Evolutionary conservation across 1,140 invertebrate species (phyloP), one percentile per base, ranked within the genome.

Genomic region (Paraescarpia echinospica): DNA sequence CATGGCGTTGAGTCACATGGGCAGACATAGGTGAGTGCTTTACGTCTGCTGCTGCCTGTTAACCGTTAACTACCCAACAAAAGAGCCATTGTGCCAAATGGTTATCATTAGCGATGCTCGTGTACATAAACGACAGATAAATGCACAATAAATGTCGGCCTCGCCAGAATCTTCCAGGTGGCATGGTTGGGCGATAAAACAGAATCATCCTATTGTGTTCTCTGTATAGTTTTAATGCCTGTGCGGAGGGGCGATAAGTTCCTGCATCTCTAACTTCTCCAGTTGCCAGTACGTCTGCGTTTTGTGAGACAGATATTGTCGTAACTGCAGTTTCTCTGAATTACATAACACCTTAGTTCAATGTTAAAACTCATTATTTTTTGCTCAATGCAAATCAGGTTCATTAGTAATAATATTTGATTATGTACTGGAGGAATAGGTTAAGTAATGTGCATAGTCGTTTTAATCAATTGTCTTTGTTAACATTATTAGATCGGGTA

Each of bases 41-140:
- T 77, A 77, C 59, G 59, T 77, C 59, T 77, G 59, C 59, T 18
- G 22, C 59, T 77, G 59, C 59, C 59, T 77, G 59, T 77, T 77
- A 77, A 77, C 59, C 59, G 59, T 77, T 77, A 77, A 77, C 59
- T 77, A 77, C 59, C 59, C 59, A 77, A 77, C 59, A 77, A 77
- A 77, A 77, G 59, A 77, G 59, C 27, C 59, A 31, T 77, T 77
- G 59, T 77, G 14, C 18, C 59, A 77, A 77, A 77, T 77, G 59
- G 59, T 77, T 77, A 18, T 77, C 59, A 77, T 77, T 77, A 77
- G 59, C 59, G 59, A 77, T 77, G 59, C 59, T 77, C 4, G 59
- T 77, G 59, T 77, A 77, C 59, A 77, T 77, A 77, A 77, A 77
- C 27, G 59, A 31, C 59, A 77, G 59, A 77, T 77, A 77, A 77